Conservation (phyloP, 2,113 vertebrate species). For the Illadopsis cleaveri region DNA sequence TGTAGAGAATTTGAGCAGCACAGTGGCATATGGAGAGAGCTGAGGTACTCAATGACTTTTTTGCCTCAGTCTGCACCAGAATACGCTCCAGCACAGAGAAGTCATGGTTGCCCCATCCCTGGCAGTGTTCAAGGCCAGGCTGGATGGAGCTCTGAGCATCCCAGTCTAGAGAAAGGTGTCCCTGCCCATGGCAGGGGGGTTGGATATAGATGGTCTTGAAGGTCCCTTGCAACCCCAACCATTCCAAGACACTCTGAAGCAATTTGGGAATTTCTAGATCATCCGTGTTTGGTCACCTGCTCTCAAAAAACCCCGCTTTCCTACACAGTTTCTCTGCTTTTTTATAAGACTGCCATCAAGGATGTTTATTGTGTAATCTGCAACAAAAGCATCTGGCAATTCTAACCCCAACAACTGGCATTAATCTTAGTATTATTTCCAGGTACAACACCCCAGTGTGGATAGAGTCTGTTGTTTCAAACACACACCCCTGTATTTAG, state of each 20-base stretch:
- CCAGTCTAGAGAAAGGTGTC: neutral
- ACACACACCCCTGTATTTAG: neutral
- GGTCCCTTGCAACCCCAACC: neutral
- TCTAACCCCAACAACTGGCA: neutral
- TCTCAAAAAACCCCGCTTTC: neutral
- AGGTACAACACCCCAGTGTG: neutral
- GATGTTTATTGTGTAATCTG: neutral
- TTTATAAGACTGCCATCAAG: neutral
- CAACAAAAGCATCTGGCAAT: neutral
- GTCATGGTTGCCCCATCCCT: neutral
- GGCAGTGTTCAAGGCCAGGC: rapidly evolving
- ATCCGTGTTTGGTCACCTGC: neutral
- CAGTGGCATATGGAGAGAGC: too few species aligned
- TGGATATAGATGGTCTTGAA: neutral
- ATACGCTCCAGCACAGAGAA: neutral
- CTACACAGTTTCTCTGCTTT: neutral
- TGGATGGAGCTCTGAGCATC: neutral
- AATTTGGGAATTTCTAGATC: neutral
- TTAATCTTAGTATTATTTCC: neutral
- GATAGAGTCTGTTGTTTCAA: neutral
- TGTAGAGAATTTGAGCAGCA: neutral
- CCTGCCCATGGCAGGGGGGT: neutral
- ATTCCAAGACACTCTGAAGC: neutral
- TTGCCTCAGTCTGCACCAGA: neutral
- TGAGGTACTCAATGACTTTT: neutral